Base-by-base conservation (phyloP, 2,888 invertebrate genomes). In the Zaprionus bogoriensis region DNA sequence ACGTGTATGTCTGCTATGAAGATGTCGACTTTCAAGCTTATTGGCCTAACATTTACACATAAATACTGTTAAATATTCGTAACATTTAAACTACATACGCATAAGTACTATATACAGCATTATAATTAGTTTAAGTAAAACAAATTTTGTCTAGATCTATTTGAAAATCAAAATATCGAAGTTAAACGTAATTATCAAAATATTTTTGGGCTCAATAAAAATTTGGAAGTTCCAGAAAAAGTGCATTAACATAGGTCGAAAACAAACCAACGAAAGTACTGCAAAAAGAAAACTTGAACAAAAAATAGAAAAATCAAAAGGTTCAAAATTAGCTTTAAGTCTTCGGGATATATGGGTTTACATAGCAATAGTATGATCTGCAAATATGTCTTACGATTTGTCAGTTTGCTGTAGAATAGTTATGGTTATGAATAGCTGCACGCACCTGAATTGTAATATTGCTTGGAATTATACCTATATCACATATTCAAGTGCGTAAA, bases 21-120 rank as follows among this genome's bases (percentile, higher is more conserved):
- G 41, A 46, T 75, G 52, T 46, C 17, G 48, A 50, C 12, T 52
- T 50, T 36, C 53, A 19, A 55, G 57, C 52, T 54, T 79, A 60
- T 19, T 51, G 39, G 48, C 20, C 67, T 83, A 77, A 50, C 46
- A 83, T 64, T 52, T 74, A 80, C 60, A 83, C 39, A 38, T 47
- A 58, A 63, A 61, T 30, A 20, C 10, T 19, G 42, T 64, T 74
- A 51, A 39, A 27, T 51, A 42, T 67, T 42, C 25, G 25, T 55
- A 69, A 57, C 36, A 61, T 60, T 53, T 62, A 42, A 48, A 27
- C 50, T 78, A 65, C 20, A 36, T 59, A 36, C 28, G 54, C 45
- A 47, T 45, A 25, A 23, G 9, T 53, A 83, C 41, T 77, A 47
- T 80, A 86, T 77, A 80, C 46, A 64, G 39, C 38, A n/a, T 41